Conservation (phyloP, 2,113 vertebrate genomes). For the Ameiurus melas region DNA sequence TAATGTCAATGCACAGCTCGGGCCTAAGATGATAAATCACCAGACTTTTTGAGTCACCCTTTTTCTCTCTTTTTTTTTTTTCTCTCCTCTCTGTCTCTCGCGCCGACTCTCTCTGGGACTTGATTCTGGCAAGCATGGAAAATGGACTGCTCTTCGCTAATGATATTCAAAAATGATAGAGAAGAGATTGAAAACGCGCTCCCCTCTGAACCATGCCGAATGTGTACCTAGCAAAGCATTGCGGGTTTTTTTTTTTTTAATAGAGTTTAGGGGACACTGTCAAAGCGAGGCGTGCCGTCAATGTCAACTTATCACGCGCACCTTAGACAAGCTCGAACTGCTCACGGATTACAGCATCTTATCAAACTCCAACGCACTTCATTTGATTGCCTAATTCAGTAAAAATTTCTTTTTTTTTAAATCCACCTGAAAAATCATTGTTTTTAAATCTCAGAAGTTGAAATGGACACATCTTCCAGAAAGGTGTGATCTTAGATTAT, state of each 20-base stretch:
- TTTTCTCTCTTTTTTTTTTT: conserved; percentile 58
- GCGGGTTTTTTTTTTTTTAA: conserved; percentile 55
- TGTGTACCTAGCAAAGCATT: conserved; percentile 72
- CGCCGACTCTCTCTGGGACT: conserved; percentile 75
- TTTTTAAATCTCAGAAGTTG: not conserved
- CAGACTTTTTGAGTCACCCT: conserved; percentile 73
- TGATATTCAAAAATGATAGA: conserved; percentile 99
- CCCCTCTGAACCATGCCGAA: conserved; percentile 87
- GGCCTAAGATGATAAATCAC: conserved; percentile 79
- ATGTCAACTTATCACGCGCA: conserved; percentile 53
- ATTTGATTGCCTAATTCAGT: not conserved
- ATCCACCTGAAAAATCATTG: not conserved
- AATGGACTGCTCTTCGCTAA: conserved; percentile 96
- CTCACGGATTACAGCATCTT: conserved; percentile 48
- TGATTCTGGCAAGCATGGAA: conserved; percentile 91
- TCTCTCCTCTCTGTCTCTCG: conserved; percentile 39
- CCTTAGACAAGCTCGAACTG: conserved; percentile 35
- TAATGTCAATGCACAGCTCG: conserved; percentile 54
- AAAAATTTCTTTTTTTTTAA: too few species aligned
- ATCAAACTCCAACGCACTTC: not conserved
- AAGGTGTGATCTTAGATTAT: conserved; percentile 16
- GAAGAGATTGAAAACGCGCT: conserved; percentile 95
- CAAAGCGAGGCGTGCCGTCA: conserved; percentile 52
- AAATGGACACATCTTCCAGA: not conserved
- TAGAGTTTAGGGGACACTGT: conserved; percentile 59